Percentiles rank a stretch among this genome's conserved stretches.
Conservation (phyloP, 2,113 vertebrate species). For the Tragelaphus buxtoni region DNA sequence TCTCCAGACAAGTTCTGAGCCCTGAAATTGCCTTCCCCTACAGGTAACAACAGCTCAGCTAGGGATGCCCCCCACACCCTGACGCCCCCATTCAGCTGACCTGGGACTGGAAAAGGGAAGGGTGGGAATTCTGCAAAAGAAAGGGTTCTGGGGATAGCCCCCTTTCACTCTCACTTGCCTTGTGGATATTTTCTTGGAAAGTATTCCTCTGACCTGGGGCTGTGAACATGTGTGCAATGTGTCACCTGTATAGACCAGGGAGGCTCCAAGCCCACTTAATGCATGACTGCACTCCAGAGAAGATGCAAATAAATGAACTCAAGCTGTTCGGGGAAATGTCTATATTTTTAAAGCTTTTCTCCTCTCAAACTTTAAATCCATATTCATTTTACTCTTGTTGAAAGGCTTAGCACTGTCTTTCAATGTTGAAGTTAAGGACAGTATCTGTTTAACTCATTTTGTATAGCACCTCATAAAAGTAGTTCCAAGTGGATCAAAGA, state of each 20-base stretch:
- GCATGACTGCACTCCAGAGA: background rate
- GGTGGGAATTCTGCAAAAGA: background rate
- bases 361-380: conserved; percentile 18
- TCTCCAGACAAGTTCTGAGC: background rate
- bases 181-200: background rate
- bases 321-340: background rate
- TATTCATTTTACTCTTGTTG: background rate
- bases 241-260: background rate
- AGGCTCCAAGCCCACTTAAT: background rate
- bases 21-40: background rate
- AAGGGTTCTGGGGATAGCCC: background rate
- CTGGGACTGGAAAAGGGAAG: background rate
- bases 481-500: background rate
- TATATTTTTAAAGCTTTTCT: conserved; percentile 29
- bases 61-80: background rate
- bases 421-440: background rate
- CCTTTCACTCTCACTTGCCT: background rate
- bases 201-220: background rate
- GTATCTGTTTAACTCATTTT: conserved; percentile 28
- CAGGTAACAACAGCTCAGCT: background rate
- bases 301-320: conserved; percentile 1
- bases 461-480: background rate
- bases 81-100: background rate
- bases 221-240: background rate
- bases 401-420: background rate